Evolutionary conservation across 2,888 invertebrate genomes (phyloP).

Genomic region (Sinopyrophorus schimmeli): DNA sequence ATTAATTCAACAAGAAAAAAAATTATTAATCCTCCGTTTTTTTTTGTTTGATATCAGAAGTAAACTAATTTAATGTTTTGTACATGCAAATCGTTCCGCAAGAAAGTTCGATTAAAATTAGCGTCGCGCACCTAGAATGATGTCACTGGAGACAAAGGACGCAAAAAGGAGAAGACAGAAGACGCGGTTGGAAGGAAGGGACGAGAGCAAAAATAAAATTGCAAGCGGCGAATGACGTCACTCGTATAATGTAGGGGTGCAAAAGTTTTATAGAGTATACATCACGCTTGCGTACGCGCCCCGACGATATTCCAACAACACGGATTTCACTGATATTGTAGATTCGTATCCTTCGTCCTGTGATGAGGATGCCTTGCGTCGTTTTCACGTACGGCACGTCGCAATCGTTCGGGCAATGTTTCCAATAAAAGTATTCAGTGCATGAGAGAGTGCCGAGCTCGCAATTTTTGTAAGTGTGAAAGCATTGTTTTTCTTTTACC

Average conservation of each 20-base stretch:
- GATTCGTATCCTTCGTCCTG: conserved; percentile 32
- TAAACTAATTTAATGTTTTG: too few species aligned
- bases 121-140: conserved; percentile 9
- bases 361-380: conserved; percentile 29
- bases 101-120: conserved; percentile 11
- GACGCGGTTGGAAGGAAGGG: conserved; percentile 4
- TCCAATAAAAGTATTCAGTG: conserved; percentile 8
- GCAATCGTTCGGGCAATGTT: conserved; percentile 1
- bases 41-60: too few species aligned
- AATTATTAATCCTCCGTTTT: too few species aligned
- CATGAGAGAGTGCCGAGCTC: conserved; percentile 9
- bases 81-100: too few species aligned
- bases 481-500: too few species aligned
- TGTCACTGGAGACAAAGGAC: conserved; percentile 13
- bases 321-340: conserved; percentile 30
- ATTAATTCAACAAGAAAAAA: too few species aligned
- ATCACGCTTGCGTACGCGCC: conserved; percentile 37
- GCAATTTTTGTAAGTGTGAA: too few species aligned
- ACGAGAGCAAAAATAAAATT: conserved; percentile 20
- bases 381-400: conserved; percentile 16
- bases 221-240: conserved; percentile 26
- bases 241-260: conserved; percentile 17
- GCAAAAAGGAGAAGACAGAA: conserved; percentile 11
- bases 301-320: conserved; percentile 30
- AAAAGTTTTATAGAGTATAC: conserved; percentile 21